phyloP scores from a whole-genome alignment of 2,797 vertebrate species.

The Oophaga sylvatica region DNA sequence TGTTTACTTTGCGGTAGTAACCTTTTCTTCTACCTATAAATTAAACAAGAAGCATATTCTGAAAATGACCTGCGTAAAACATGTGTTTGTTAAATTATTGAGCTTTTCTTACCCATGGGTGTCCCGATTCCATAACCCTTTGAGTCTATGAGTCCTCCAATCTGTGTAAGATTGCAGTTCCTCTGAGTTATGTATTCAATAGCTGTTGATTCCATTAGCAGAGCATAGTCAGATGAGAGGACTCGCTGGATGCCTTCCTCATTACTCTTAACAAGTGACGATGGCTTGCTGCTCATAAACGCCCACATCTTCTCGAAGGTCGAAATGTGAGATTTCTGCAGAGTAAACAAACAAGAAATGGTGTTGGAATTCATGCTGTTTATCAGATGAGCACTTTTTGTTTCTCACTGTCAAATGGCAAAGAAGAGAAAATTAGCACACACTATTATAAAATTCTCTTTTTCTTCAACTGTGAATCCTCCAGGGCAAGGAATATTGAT shows the following conservation, averaged over 20 bases:
- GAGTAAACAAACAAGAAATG: slow-evolving; percentile 40
- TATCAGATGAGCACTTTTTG: slow-evolving; percentile 43
- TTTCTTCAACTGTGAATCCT: slow-evolving; percentile 25
- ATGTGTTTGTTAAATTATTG: neutral
- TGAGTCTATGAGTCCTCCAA: slow-evolving; percentile 94
- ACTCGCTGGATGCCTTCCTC: slow-evolving; percentile 96
- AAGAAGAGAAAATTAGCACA: slow-evolving; percentile 48
- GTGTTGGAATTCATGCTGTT: slow-evolving; percentile 43
- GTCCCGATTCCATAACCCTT: slow-evolving; percentile 98
- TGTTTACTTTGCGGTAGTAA: neutral
- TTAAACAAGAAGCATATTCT: neutral
- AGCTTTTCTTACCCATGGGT: slow-evolving; percentile 84
- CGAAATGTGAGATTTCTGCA: slow-evolving; percentile 96
- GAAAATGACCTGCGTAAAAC: neutral
- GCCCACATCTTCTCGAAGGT: slow-evolving; percentile 99
- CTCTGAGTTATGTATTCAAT: slow-evolving; percentile 94
- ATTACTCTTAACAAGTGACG: slow-evolving; percentile 91
- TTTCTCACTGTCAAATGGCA: slow-evolving; percentile 46
- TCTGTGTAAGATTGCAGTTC: slow-evolving; percentile 98
- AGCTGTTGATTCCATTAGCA: slow-evolving; percentile 97
- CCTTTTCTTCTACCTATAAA: neutral
- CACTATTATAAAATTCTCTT: slow-evolving; percentile 41
- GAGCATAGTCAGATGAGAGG: slow-evolving; percentile 91
- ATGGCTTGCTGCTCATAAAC: slow-evolving; percentile 97
- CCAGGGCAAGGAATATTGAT: slow-evolving; percentile 44